A percentile compares a stretch with the other conserved stretches of the same genome.
These are phyloP conservation scores for Strigops habroptila DNA, from an alignment of 2,113 vertebrate genomes.

Conservation along the genomic window DNA sequence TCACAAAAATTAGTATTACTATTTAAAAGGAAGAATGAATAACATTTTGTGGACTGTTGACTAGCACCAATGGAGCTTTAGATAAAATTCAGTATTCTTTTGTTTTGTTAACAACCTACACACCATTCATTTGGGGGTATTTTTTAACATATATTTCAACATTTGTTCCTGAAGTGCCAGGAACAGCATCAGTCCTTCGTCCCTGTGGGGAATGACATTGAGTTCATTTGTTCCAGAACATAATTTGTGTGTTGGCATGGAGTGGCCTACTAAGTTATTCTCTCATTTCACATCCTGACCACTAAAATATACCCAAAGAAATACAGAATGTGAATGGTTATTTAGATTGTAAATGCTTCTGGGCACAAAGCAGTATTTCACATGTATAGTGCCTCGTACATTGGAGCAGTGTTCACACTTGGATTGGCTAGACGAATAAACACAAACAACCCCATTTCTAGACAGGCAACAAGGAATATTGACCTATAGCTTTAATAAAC, in stretches of 20 bases:
- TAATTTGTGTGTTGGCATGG: neutral
- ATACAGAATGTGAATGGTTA: rapidly evolving
- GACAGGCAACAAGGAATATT: neutral
- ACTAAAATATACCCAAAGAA: neutral
- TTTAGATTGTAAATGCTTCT: neutral
- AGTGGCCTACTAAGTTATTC: neutral
- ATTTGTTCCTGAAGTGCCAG: neutral
- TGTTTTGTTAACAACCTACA: neutral
- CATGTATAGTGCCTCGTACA: neutral
- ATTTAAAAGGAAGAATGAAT: neutral
- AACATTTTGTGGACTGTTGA: neutral
- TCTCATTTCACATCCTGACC: neutral
- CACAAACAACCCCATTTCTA: neutral
- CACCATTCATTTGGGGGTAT: neutral
- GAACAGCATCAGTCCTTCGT: neutral
- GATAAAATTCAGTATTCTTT: neutral
- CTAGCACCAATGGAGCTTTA: neutral
- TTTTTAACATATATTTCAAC: neutral
- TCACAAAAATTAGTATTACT: neutral
- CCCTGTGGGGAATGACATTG: neutral
- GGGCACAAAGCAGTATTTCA: neutral
- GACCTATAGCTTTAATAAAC: neutral
- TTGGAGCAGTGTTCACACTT: neutral
- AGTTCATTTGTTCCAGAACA: neutral
- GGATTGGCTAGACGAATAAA: neutral